phyloP scores from a whole-genome alignment of 2,797 vertebrate species.

The Periophthalmus magnuspinnatus region DNA sequence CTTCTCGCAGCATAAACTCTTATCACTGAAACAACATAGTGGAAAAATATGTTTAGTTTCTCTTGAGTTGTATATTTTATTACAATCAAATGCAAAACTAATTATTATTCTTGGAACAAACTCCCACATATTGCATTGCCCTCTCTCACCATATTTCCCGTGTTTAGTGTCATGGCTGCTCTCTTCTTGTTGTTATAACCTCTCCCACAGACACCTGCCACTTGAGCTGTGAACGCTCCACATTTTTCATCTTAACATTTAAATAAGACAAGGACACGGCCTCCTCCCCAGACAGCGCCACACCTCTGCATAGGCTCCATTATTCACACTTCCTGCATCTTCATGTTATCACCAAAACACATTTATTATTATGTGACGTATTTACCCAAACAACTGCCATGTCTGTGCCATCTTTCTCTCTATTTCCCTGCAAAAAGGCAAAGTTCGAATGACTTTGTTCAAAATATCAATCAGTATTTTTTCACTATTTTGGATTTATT shows the following conservation, averaged over 20 bases:
- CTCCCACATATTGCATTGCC: background rate
- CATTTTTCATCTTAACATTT: constrained; percentile 32
- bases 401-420: background rate
- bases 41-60: background rate
- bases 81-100: background rate
- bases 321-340: constrained; percentile 33
- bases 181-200: constrained; percentile 1
- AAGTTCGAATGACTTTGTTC: too few species aligned
- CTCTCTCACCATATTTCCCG: background rate
- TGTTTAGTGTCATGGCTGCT: background rate
- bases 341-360: constrained; percentile 32
- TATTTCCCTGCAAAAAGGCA: too few species aligned
- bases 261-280: constrained; percentile 10
- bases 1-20: background rate
- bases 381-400: constrained; percentile 21
- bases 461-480: too few species aligned
- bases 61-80: background rate
- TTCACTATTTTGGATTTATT: too few species aligned
- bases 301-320: constrained; percentile 10
- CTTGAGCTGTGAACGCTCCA: constrained; percentile 46
- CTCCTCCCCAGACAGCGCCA: constrained; percentile 7
- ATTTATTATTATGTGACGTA: constrained; percentile 48
- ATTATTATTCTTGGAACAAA: constrained; percentile 1
- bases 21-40: background rate
- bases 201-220: constrained; percentile 43